phyloP scores from a whole-genome alignment of 1,140 invertebrate species.

The Oryzaephilus surinamensis region DNA sequence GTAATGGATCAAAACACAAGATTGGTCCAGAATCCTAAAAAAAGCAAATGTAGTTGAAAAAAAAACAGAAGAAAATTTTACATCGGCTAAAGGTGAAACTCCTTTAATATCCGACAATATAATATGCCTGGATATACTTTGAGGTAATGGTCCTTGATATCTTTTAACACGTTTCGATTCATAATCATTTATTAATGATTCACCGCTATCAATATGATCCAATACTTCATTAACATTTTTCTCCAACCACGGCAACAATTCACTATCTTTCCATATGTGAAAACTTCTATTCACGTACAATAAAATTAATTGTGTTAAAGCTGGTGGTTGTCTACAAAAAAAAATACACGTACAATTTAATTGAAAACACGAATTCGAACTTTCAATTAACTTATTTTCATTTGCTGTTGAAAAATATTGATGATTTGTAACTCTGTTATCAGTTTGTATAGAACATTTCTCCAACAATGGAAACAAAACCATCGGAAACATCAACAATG shows the following conservation, averaged over 20 bases:
- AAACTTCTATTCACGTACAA: constrained; percentile 65
- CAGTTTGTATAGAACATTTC: constrained; percentile 64
- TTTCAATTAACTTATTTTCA: constrained; percentile 24
- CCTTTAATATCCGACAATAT: constrained; percentile 72
- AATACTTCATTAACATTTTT: constrained; percentile 55
- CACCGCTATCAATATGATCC: constrained; percentile 49
- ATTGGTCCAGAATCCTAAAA: constrained; percentile 43
- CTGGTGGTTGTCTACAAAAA: constrained; percentile 45
- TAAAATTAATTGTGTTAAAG: constrained; percentile 57
- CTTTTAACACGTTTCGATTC: constrained; percentile 47
- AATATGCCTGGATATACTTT: constrained; percentile 68
- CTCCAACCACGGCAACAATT: constrained; percentile 69
- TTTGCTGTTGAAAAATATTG: constrained; percentile 32
- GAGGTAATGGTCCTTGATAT: constrained; percentile 55
- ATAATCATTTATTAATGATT: constrained; percentile 54
- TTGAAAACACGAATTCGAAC: not conserved
- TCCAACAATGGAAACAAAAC: constrained; percentile 63
- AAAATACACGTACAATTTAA: constrained; percentile 1
- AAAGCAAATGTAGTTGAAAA: constrained; percentile 1
- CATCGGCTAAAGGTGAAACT: constrained; percentile 45
- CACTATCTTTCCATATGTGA: constrained; percentile 69
- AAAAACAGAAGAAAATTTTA: constrained; percentile 21
- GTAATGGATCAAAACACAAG: constrained; percentile 73
- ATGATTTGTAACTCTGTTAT: constrained; percentile 49
- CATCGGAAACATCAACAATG: constrained; percentile 75